Evolutionary conservation across 2,888 invertebrate genomes (phyloP), one percentile per base, ranked within the genome.

Genomic region (Notocelia uddmanniana): DNA sequence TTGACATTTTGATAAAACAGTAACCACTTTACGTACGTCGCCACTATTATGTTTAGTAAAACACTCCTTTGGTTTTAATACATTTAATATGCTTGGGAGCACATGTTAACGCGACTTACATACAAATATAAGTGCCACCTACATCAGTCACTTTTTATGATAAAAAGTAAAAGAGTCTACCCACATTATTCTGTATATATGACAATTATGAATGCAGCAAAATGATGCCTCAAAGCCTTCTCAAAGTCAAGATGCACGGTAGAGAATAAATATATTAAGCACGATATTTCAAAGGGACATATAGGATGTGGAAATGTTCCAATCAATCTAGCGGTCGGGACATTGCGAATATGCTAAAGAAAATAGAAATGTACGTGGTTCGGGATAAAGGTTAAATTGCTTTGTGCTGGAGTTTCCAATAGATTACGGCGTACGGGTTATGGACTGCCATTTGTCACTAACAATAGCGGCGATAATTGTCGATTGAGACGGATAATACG

Each of bases 291-390:
- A 72, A 62, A 21, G 48, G 57, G 68, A 72, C 72, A 57, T 63
- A 50, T 72, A 62, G 68, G 67, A 72, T 68, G 72, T 68, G 67
- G 72, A 62, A 72, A 72, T 68, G 72, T 67, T 52, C 19, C 34
- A 48, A 68, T 72, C 68, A 60, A 72, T 72, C 72, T 68, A 60
- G 66, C 31, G 19, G 15, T 23, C 31, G 34, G 59, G 31, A 34
- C 10, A 15, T 34, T 18, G 6, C 2, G 26, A 52, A 13, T 6
- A 5, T 15, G 6, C 23, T 31, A 6, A n/a, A 3, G 54, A 18
- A 71, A 23, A 48, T 13, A 10, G 45, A 19, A 34, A 66, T 62
- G 26, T 62, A 26, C 19, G 11, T 0, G 5, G 18, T 8, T 13
- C 13, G 3, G 9, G 2, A n/a, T 48, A 67, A 19, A 19, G 23